Conservation (phyloP, 2,888 invertebrate species). For the Trissolcus japonicus region DNA sequence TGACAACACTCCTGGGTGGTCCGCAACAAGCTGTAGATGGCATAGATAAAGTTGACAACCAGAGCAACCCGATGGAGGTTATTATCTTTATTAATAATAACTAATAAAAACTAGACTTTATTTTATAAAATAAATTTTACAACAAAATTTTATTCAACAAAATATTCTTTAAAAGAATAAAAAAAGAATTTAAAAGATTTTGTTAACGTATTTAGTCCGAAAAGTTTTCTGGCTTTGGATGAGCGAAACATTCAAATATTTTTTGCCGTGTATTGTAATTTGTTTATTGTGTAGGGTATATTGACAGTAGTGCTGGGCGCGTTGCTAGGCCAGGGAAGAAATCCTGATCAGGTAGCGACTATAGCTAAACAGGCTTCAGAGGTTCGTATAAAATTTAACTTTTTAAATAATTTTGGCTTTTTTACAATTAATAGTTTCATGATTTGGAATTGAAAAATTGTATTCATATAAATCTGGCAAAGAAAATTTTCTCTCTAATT, state of each 20-base stretch:
- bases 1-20: constrained; percentile 88
- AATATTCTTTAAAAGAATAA: no score
- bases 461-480: constrained; percentile 26
- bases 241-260: background rate
- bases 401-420: no score
- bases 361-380: constrained; percentile 97
- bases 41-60: constrained; percentile 93
- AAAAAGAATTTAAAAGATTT: no score
- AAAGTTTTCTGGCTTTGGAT: no score
- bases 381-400: constrained; percentile 90
- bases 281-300: constrained; percentile 85
- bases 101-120: no score
- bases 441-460: constrained; percentile 14
- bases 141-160: no score
- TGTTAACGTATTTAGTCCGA: no score
- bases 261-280: constrained; percentile 59
- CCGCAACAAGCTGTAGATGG: constrained; percentile 84
- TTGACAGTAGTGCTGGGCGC: constrained; percentile 94
- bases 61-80: constrained; percentile 93
- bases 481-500: constrained; percentile 53
- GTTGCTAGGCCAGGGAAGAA: constrained; percentile 90
- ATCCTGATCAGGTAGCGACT: constrained; percentile 93
- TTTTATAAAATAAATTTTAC: no score
- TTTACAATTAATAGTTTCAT: no score
- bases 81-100: constrained; percentile 70